Conservation (phyloP, 2,113 vertebrate genomes). For the Zapornia atra region DNA sequence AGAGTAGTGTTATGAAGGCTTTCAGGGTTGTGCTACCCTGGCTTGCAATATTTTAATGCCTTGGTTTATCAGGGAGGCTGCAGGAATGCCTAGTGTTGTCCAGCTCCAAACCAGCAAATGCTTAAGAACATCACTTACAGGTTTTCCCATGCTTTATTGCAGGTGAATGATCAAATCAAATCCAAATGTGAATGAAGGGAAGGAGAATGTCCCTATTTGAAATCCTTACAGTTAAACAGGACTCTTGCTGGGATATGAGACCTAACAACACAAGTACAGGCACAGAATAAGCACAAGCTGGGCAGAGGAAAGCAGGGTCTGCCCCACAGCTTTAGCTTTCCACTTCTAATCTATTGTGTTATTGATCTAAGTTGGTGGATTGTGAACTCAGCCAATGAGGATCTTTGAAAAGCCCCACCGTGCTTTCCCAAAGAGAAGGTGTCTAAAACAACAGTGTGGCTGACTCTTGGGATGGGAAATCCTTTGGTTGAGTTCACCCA, state of each 20-base stretch:
- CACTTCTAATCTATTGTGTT: not conserved
- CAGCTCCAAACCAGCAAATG: not conserved
- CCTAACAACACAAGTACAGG: not conserved
- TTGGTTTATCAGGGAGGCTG: not conserved
- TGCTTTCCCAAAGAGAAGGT: not conserved
- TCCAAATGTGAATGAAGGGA: not conserved
- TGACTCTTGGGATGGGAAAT: not conserved
- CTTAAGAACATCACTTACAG: not conserved
- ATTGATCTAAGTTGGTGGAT: not conserved
- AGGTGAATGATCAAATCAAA: not conserved
- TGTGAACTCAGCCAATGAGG: not conserved
- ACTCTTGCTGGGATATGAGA: not conserved
- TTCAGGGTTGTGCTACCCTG: not conserved
- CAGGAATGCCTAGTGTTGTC: not conserved
- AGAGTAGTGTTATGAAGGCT: not conserved
- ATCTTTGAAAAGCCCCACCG: not conserved
- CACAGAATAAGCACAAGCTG: not conserved
- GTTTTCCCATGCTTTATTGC: not conserved
- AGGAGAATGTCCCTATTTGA: not conserved
- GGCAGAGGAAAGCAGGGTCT: not conserved
- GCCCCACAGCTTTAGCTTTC: not conserved
- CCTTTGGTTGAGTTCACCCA: not conserved
- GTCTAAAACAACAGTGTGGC: not conserved
- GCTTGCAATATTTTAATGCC: not conserved
- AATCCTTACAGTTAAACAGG: not conserved